These are phyloP conservation scores for Caenorhabditis parvicauda DNA, from an alignment of 2,888 invertebrate species.

Conservation along the genomic window DNA sequence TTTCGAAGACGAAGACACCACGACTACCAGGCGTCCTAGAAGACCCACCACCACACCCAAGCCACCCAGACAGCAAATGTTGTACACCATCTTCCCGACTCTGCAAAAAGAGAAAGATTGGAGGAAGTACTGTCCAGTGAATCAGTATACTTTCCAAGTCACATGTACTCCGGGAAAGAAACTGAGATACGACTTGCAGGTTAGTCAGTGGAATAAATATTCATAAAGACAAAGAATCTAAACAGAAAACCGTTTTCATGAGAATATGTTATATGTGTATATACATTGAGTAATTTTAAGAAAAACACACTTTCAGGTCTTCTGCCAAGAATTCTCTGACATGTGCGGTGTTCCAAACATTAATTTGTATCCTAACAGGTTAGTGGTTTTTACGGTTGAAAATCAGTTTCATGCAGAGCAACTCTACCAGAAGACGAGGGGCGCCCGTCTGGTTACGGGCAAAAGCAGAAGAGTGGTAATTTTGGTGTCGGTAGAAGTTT, in stretches of 20 bases:
- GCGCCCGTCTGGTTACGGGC: conserved; percentile 53
- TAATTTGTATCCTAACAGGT: conserved; percentile 40
- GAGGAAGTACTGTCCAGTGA: conserved; percentile 48
- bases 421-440: conserved; percentile 41
- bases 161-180: conserved; percentile 55
- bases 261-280: not conserved
- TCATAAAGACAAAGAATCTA: not conserved
- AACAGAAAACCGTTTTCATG: not conserved
- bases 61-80: conserved; percentile 29
- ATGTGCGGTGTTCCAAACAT: conserved; percentile 54
- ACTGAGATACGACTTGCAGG: conserved; percentile 52
- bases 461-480: conserved; percentile 56
- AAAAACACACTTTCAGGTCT: conserved; percentile 26
- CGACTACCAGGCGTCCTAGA: too few relatives aligned
- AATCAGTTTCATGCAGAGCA: too few relatives aligned
- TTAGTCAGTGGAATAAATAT: not conserved
- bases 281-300: not conserved
- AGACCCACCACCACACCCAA: not conserved
- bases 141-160: conserved; percentile 52
- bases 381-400: too few relatives aligned
- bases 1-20: too few relatives aligned
- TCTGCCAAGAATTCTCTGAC: conserved; percentile 53
- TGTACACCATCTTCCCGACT: conserved; percentile 46
- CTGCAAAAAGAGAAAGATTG: conserved; percentile 48
- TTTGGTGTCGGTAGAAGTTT: conserved; percentile 49